Percentiles rank a stretch among this genome's conserved stretches.
These are phyloP conservation scores for Sprattus sprattus DNA, from an alignment of 2,113 vertebrate species.

Conservation along the genomic window DNA sequence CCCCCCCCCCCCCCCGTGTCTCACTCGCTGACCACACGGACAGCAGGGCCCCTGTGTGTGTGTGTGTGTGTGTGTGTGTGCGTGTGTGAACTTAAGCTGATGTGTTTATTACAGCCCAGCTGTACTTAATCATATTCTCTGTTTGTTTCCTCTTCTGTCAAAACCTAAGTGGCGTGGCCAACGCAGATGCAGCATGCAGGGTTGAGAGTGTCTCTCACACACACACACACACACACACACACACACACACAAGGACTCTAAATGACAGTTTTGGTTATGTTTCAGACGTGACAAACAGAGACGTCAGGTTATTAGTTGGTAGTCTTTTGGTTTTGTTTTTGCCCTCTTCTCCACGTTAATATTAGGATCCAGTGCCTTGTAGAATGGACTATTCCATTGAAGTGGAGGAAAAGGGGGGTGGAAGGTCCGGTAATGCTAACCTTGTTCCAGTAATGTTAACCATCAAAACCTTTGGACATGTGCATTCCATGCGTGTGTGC, in stretches of 20 bases:
- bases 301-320: background rate
- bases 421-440: background rate
- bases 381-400: background rate
- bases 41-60: too few species aligned
- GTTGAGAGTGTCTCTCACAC: too few species aligned
- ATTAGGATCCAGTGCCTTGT: background rate
- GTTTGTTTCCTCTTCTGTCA: constrained; percentile 30
- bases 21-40: too few species aligned
- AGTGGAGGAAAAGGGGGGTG: background rate
- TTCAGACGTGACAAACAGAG: constrained; percentile 10
- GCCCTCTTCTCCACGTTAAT: background rate
- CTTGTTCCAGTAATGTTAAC: background rate
- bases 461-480: too few species aligned
- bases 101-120: constrained; percentile 70
- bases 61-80: too few species aligned
- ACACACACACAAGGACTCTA: background rate
- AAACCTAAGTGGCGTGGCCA: too few species aligned
- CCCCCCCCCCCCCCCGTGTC: too few species aligned
- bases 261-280: background rate
- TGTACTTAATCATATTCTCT: constrained; percentile 67
- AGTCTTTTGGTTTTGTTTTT: constrained; percentile 46
- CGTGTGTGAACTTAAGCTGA: constrained; percentile 7
- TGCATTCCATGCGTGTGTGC: background rate
- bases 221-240: too few species aligned
- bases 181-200: too few species aligned